Base-by-base conservation (phyloP, 2,888 invertebrate genomes). In the Dorcus parallelipipedus region DNA sequence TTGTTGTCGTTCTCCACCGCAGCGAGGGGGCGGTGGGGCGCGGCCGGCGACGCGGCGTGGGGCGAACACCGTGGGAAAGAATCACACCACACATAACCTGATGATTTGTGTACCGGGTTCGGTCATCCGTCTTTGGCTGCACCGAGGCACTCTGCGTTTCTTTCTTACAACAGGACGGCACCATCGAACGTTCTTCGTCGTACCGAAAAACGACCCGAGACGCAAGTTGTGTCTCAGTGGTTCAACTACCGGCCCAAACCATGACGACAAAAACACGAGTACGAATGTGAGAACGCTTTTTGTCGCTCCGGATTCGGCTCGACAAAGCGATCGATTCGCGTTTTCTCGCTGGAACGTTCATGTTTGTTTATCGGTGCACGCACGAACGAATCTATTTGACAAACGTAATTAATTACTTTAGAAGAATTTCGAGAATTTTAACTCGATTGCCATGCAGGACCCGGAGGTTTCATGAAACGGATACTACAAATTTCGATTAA, bases 41-140 rank as follows among this genome's bases (percentile, higher is more conserved):
- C 38, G 17, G 39, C 51, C 63, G 61, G 63, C 58, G 50, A 63
- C 62, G 61, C 63, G 62, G 63, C 56, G 65, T 56, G 63, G 67
- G 64, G 68, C 56, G 64, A 64, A 45, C 65, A 74, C 73, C 75
- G 75, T 75, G 75, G 75, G 75, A 75, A 75, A 72, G 72, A 71
- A 70, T 72, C 71, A 71, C 72, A 71, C 71, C 70, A 69, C 67
- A 68, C 66, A 69, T 69, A 71, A 72, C 73, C 68, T 69, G 72
- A 73, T 73, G 73, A 74, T 73, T 72, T 73, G 74, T 73, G 70
- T 72, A 68, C 69, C 68, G 65, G 69, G 49, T 49, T 50, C 54
- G 47, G 58, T 45, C 54, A 54, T 54, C 54, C 52, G 66, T 64
- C 61, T 66, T 49, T 33, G 42, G 26, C 47, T 41, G n/a, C 41